These are phyloP conservation scores for Halcyon malimbica DNA, from an alignment of 2,113 vertebrate species.

Conservation along the genomic window DNA sequence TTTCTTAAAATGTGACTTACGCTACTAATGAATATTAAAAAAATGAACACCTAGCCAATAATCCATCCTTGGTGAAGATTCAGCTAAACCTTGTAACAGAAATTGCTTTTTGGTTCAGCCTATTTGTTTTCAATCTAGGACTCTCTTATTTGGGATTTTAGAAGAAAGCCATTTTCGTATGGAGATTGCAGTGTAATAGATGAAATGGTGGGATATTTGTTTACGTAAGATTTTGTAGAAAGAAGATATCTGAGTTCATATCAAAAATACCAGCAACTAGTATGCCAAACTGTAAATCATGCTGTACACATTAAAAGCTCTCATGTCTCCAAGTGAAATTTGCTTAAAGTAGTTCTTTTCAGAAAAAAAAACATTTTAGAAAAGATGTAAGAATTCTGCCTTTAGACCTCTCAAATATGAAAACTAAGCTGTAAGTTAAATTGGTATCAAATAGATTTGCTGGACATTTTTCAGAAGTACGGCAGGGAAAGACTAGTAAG, in stretches of 20 bases:
- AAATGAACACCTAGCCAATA: conserved; percentile 40
- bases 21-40: conserved; percentile 29
- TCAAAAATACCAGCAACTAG: neutral
- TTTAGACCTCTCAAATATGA: neutral
- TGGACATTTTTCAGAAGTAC: neutral
- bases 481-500: neutral
- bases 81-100: conserved; percentile 44
- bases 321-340: neutral
- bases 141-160: conserved; percentile 48
- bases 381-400: neutral
- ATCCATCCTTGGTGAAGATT: conserved; percentile 20
- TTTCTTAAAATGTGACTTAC: conserved; percentile 48
- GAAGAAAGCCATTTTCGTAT: conserved; percentile 43
- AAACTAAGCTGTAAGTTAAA: neutral
- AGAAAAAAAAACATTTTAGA: neutral
- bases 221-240: conserved; percentile 22
- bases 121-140: conserved; percentile 58
- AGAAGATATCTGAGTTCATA: conserved; percentile 32
- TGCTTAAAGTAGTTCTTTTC: neutral
- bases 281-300: neutral
- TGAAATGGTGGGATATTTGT: conserved; percentile 41
- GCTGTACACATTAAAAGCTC: neutral
- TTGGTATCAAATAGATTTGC: neutral
- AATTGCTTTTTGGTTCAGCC: conserved; percentile 44
- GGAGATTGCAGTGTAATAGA: conserved; percentile 31